phyloP scores from a whole-genome alignment of 2,797 vertebrate genomes.

The Muscicapa striata region DNA sequence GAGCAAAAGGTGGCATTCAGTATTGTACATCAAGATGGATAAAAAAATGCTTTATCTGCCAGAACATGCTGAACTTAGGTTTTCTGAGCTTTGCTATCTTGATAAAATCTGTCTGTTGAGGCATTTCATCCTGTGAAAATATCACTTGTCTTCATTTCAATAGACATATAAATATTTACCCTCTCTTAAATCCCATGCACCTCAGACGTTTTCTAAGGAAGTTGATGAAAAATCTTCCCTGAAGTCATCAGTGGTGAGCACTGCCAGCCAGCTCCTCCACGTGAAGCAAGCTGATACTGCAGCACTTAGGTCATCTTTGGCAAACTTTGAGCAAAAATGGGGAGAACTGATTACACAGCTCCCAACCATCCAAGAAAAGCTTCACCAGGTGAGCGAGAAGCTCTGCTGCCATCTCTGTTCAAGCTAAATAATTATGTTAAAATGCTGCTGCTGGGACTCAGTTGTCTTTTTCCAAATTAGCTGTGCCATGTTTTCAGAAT shows the following conservation, averaged over 20 bases:
- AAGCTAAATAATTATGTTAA: not conserved
- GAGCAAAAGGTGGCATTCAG: not conserved
- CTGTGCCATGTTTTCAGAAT: slow-evolving; percentile 29
- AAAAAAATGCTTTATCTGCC: not conserved
- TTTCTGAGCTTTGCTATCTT: not conserved
- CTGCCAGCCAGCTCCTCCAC: slow-evolving; percentile 82
- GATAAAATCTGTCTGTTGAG: not conserved
- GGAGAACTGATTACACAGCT: slow-evolving; percentile 76
- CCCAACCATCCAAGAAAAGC: slow-evolving; percentile 79
- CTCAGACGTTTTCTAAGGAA: slow-evolving; percentile 86
- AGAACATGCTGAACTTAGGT: not conserved
- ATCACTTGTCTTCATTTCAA: not conserved
- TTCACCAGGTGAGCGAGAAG: slow-evolving; percentile 83
- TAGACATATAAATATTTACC: not conserved
- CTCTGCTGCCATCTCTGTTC: not conserved
- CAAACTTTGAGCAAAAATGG: slow-evolving; percentile 86
- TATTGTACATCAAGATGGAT: not conserved
- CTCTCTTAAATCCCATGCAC: not conserved
- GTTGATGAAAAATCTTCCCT: slow-evolving; percentile 79
- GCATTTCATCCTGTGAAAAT: not conserved
- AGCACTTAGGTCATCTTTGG: slow-evolving; percentile 74
- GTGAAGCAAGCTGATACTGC: slow-evolving; percentile 79
- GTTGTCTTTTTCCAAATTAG: slow-evolving; percentile 31
- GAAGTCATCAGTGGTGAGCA: slow-evolving; percentile 80
- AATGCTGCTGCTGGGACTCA: slow-evolving; percentile 33